Percentiles rank a stretch among this genome's conserved stretches.
Conservation (phyloP, 2,888 invertebrate species). For the Diaphora mendica region DNA sequence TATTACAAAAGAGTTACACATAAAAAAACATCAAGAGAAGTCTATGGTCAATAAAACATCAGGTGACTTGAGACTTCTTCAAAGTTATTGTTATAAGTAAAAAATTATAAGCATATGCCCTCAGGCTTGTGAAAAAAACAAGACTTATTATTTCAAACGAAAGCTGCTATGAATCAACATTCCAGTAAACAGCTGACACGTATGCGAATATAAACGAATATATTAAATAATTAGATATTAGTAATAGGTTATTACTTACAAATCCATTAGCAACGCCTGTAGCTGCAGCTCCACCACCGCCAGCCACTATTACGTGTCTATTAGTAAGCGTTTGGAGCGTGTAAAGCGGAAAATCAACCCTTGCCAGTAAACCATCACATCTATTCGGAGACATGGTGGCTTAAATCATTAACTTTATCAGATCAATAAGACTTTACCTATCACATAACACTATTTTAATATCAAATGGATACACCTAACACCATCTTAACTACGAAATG, state of each 20-base stretch:
- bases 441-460: conserved; percentile 60
- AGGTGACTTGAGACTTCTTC: conserved; percentile 1
- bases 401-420: conserved; percentile 67
- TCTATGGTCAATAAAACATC: conserved; percentile 3
- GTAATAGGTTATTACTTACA: conserved; percentile 87
- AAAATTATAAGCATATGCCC: conserved; percentile 21
- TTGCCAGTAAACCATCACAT: conserved; percentile 92
- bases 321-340: conserved; percentile 95
- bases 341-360: conserved; percentile 97
- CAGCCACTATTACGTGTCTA: conserved; percentile 97
- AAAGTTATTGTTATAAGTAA: neutral
- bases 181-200: conserved; percentile 65
- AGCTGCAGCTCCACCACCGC: conserved; percentile 98
- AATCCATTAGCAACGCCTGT: conserved; percentile 99
- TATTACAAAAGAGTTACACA: neutral
- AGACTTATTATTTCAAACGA: conserved; percentile 15
- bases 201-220: conserved; percentile 45
- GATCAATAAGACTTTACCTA: conserved; percentile 52
- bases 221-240: conserved; percentile 29
- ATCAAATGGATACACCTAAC: conserved; percentile 63
- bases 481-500: conserved; percentile 64
- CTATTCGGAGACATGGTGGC: conserved; percentile 80
- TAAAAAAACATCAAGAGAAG: neutral
- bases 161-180: conserved; percentile 42
- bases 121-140: conserved; percentile 25